Evolutionary conservation across 2,888 invertebrate species (phyloP), one percentile per base, ranked within the genome.

Genomic region (Ditylenchus weischeri): DNA sequence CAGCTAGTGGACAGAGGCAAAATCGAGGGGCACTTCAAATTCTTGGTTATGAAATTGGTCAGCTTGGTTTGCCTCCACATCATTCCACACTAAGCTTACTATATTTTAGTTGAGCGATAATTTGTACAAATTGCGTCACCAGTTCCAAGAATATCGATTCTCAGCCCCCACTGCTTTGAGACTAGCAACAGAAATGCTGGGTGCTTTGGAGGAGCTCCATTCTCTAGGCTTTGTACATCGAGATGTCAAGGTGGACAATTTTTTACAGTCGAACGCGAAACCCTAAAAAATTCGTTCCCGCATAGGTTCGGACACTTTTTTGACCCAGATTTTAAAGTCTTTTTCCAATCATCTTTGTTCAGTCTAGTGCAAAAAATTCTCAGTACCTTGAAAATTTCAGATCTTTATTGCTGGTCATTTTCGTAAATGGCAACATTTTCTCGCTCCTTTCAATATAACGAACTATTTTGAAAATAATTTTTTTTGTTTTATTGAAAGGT

Each of bases 1-100:
- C 43, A 64, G 49, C 72, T 81, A 68, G 71, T 81, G 18, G 81
- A 81, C 72, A 74, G 80, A n/a, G 81, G 81, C 35, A 81, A 80
- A 69, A 81, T 81, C 49, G 71, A 75, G 61, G 69, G 70, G n/a
- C 76, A 77, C 49, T 76, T 75, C 62, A 76, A 75, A 65, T 76
- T 75, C 60, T 66, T 75, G 43, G 70, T 75, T 59, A 75, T 75
- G 70, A 69, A 74, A 50, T 64, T 61, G 75, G 72, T 71, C 18
- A 35, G 64, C 29, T 29, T 29, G 29, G 29, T 6, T 21, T 4
- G 50, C 21, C 21, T 50, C 6, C 6, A 50, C 21, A 2, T 19
- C 50, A 50, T 50, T 50, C 18, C 50, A 21, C 50, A 50, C 21
- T 4, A 29, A 29, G 5, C 29, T 29, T 29, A 5, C 2, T 29